These are phyloP conservation scores for Leptopilina boulardi DNA, from an alignment of 1,140 invertebrate species.

Conservation along the genomic window DNA sequence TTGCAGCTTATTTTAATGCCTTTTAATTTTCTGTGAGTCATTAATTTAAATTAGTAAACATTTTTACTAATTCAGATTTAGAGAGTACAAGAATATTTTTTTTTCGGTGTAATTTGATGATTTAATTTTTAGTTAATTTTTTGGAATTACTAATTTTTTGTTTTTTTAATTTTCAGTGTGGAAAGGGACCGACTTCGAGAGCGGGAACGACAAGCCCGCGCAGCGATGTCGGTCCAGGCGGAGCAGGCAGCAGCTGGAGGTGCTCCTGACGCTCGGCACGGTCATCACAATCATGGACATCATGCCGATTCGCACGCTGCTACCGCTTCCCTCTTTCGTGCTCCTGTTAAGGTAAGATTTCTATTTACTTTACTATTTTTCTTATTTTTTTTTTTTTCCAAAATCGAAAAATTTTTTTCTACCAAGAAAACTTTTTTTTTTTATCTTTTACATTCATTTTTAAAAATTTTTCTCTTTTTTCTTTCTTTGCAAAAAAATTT, in stretches of 20 bases:
- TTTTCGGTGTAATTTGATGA: too few species aligned
- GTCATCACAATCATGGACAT: constrained; percentile 67
- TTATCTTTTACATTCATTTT: too few species aligned
- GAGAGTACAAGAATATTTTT: too few species aligned
- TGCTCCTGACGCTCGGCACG: constrained; percentile 79
- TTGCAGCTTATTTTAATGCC: too few species aligned
- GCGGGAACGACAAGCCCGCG: constrained; percentile 83
- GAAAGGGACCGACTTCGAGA: constrained; percentile 85
- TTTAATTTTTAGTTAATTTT: too few species aligned
- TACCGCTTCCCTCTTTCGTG: constrained; percentile 63
- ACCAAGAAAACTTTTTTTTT: background rate
- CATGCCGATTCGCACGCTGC: constrained; percentile 60
- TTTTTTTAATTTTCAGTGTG: constrained; percentile 78
- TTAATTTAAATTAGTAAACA: too few species aligned
- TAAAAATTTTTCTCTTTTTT: too few species aligned
- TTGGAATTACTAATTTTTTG: background rate
- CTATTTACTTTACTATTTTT: constrained; percentile 36
- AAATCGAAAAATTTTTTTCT: background rate
- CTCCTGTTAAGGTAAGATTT: constrained; percentile 70
- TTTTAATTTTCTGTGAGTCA: too few species aligned
- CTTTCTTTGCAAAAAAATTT: too few species aligned
- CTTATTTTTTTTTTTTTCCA: background rate
- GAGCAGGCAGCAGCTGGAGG: constrained; percentile 77
- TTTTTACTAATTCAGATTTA: too few species aligned
- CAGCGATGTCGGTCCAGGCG: constrained; percentile 82